Evolutionary conservation across 2,113 vertebrate species (phyloP).

Genomic region (Psettodes erumei): DNA sequence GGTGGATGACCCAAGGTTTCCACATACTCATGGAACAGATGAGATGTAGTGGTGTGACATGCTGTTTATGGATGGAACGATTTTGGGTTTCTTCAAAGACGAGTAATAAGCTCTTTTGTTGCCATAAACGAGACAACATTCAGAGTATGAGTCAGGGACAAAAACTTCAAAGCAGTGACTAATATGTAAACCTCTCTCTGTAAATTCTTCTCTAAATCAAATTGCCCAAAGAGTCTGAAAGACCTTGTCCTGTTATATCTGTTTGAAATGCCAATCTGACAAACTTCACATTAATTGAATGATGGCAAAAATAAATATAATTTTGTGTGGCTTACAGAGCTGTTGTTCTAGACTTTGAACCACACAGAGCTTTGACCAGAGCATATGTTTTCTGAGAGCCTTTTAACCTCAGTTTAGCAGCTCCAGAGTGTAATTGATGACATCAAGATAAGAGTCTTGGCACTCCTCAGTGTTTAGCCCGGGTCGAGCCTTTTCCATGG

Average conservation of each 20-base stretch:
- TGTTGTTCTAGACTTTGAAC: constrained; percentile 31
- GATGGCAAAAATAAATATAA: neutral
- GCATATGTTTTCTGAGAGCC: constrained; percentile 15
- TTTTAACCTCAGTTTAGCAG: constrained; percentile 32
- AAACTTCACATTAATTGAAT: neutral
- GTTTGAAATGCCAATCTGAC: neutral
- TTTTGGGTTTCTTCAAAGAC: constrained; percentile 8
- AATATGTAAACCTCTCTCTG: neutral
- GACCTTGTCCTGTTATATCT: neutral
- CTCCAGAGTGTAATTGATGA: constrained; percentile 44
- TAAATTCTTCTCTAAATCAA: neutral
- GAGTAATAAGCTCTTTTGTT: neutral
- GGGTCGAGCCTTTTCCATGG: constrained; percentile 45
- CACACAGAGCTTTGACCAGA: neutral
- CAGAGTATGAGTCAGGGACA: neutral
- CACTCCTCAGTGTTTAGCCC: constrained; percentile 37
- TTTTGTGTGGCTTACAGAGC: neutral
- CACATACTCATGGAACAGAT: neutral
- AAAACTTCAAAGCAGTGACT: constrained; percentile 1
- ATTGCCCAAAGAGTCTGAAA: neutral
- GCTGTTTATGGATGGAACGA: neutral
- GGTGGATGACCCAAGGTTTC: constrained; percentile 24
- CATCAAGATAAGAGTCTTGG: constrained; percentile 65
- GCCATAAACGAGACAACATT: neutral
- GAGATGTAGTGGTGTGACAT: constrained; percentile 8